These are phyloP conservation scores for Aphelinus certus DNA, from an alignment of 1,140 invertebrate genomes.

Conservation along the genomic window DNA sequence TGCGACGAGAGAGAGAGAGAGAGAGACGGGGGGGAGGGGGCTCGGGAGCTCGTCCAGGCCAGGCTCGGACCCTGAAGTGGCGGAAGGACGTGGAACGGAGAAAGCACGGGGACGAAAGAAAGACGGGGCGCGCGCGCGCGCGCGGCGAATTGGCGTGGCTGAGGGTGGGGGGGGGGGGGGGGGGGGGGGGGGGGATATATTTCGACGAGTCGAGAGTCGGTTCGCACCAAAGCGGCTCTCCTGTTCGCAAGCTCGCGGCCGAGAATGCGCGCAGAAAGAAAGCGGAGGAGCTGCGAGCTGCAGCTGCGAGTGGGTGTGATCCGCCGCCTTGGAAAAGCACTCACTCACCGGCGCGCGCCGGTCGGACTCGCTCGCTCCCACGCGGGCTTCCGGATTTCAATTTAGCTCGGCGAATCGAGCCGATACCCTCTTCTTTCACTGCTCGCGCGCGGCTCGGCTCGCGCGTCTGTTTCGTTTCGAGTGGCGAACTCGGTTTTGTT, in stretches of 20 bases:
- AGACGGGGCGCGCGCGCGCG: not conserved
- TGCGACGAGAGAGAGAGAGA: no score
- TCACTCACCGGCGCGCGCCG: not conserved
- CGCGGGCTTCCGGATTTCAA: conserved; percentile 40
- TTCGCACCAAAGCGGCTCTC: not conserved
- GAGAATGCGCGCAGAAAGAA: not conserved
- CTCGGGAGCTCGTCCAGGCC: not conserved
- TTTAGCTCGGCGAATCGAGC: conserved; percentile 35
- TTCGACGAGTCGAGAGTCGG: not conserved
- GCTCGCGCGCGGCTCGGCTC: not conserved
- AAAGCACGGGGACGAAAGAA: not conserved
- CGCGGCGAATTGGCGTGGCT: no score
- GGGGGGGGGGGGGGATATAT: not conserved
- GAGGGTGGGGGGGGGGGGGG: not conserved
- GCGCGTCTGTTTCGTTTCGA: conserved; percentile 12
- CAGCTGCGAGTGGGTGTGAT: not conserved
- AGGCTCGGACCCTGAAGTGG: not conserved
- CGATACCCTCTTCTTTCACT: conserved; percentile 31
- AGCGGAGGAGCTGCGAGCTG: not conserved
- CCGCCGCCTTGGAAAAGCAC: conserved; percentile 1
- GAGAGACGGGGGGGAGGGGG: not conserved
- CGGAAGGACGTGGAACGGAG: not conserved
- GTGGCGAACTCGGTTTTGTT: conserved; percentile 11
- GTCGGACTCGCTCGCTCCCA: conserved; percentile 6
- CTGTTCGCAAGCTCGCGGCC: no score